These are phyloP conservation scores for Muscina levida DNA, from an alignment of 2,888 invertebrate genomes.

Conservation along the genomic window DNA sequence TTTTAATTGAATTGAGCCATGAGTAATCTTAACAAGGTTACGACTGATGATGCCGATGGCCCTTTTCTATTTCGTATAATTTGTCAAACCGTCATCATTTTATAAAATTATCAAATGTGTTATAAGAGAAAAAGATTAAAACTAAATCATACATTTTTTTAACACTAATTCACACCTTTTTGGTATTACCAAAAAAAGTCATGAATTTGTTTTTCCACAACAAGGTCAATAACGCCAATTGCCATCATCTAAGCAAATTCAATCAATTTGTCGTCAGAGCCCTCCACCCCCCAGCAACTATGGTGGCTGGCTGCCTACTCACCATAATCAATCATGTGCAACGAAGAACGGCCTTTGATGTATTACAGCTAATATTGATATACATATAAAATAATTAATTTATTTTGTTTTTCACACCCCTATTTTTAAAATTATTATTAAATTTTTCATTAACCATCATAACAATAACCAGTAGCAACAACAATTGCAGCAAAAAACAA, in stretches of 20 bases:
- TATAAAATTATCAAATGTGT: too few relatives aligned
- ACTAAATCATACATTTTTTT: neutral
- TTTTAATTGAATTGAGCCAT: too few relatives aligned
- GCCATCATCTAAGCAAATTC: neutral
- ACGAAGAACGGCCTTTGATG: neutral
- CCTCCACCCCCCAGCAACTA: neutral
- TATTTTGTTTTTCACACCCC: neutral
- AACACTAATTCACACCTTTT: neutral
- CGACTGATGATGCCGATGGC: too few relatives aligned
- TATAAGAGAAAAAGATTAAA: too few relatives aligned
- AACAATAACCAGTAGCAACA: too few relatives aligned
- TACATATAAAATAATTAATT: too few relatives aligned
- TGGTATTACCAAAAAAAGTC: neutral
- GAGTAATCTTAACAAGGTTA: too few relatives aligned
- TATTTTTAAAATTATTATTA: neutral
- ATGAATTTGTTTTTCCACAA: neutral
- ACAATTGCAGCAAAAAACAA: neutral
- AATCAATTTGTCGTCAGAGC: neutral
- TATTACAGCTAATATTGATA: neutral
- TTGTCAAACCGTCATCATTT: too few relatives aligned
- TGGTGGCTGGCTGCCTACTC: too few relatives aligned
- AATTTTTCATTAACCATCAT: conserved; percentile 1
- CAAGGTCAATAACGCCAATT: neutral
- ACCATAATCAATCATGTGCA: neutral
- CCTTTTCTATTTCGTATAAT: too few relatives aligned